Conservation (phyloP, 2,113 vertebrate species). For the Mirounga angustirostris region DNA sequence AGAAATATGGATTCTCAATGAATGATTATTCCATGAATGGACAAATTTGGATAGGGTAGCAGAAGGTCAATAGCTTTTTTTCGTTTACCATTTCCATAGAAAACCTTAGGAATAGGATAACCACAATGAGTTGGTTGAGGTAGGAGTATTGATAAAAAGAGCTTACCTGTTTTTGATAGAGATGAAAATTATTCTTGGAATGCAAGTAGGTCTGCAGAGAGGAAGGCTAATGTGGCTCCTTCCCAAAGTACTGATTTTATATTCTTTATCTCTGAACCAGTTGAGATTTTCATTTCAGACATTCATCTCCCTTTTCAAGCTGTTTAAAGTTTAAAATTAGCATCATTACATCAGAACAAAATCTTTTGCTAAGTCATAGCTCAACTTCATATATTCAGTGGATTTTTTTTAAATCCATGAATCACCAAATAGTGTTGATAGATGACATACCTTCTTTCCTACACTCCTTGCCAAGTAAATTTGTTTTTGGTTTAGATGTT, state of each 20-base stretch:
- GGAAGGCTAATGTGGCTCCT: background rate
- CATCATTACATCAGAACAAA: slow-evolving; percentile 17
- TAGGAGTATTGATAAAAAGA: background rate
- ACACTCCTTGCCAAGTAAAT: background rate
- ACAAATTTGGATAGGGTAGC: background rate
- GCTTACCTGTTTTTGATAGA: background rate
- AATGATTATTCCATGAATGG: background rate
- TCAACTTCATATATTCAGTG: slow-evolving; percentile 27
- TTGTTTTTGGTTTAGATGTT: background rate
- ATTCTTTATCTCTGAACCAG: slow-evolving; percentile 37
- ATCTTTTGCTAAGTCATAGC: background rate
- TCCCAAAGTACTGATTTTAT: background rate
- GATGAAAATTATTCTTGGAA: background rate
- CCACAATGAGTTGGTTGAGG: background rate
- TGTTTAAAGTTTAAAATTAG: slow-evolving; percentile 66
- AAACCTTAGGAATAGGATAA: background rate
- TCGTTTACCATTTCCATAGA: background rate
- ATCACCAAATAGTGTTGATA: background rate
- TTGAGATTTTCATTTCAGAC: slow-evolving; percentile 32
- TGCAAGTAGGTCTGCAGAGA: background rate
- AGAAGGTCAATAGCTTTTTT: background rate
- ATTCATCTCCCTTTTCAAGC: slow-evolving; percentile 40
- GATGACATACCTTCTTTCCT: slow-evolving; percentile 36
- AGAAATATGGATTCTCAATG: background rate
- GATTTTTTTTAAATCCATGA: slow-evolving; percentile 49